These are phyloP conservation scores for Cantharis nigra DNA, from an alignment of 2,888 invertebrate genomes.

Conservation along the genomic window DNA sequence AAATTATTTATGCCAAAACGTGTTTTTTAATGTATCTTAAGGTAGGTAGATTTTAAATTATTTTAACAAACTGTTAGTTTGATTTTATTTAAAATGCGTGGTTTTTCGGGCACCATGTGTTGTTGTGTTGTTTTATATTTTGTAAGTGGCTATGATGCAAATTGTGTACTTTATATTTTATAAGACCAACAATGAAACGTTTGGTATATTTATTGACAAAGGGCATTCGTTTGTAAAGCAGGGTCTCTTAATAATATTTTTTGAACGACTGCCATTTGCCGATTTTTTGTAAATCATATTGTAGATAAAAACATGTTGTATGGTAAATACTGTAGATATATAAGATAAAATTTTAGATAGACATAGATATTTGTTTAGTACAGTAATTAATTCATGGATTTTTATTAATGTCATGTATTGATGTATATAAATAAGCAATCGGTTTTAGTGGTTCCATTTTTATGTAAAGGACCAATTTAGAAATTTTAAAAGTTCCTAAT, in stretches of 20 bases:
- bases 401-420: slow-evolving; percentile 47
- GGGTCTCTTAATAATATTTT: slow-evolving; percentile 56
- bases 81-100: not conserved
- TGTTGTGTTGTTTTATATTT: slow-evolving; percentile 1
- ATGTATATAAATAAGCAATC: slow-evolving; percentile 45
- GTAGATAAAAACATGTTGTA: slow-evolving; percentile 47
- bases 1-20: slow-evolving; percentile 27
- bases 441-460: slow-evolving; percentile 47
- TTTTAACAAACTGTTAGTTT: not conserved
- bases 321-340: slow-evolving; percentile 39
- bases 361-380: slow-evolving; percentile 48
- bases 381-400: slow-evolving; percentile 36
- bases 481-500: slow-evolving; percentile 53
- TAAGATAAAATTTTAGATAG: slow-evolving; percentile 33
- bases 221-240: slow-evolving; percentile 55
- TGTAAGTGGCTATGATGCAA: not conserved
- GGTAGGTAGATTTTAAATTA: slow-evolving; percentile 7
- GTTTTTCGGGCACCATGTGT: not conserved
- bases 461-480: slow-evolving; percentile 53
- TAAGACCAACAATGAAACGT: not conserved
- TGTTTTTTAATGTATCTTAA: slow-evolving; percentile 15
- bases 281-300: slow-evolving; percentile 44
- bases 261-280: slow-evolving; percentile 52
- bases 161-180: slow-evolving; percentile 12
- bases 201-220: slow-evolving; percentile 40